Conservation (phyloP, 2,888 invertebrate species). For the Lacanobia wlatinum region DNA sequence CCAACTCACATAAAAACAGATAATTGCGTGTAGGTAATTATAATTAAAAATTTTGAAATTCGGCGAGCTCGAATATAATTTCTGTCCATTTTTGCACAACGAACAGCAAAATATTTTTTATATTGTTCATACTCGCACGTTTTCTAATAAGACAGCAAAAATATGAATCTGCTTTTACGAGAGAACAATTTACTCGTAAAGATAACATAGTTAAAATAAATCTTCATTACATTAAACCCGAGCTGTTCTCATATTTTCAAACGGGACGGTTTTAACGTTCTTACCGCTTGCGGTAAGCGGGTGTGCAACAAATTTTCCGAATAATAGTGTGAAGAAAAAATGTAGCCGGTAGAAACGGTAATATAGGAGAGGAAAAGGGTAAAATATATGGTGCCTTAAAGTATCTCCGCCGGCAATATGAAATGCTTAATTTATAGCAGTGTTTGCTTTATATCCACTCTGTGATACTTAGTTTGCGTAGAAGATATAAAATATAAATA, state of each 20-base stretch:
- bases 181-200: conserved; percentile 75
- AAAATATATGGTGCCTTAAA: conserved; percentile 74
- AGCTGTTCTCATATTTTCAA: conserved; percentile 83
- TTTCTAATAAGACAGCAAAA: conserved; percentile 57
- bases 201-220: conserved; percentile 83
- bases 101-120: conserved; percentile 27
- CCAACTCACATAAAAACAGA: conserved; percentile 62
- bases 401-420: conserved; percentile 67
- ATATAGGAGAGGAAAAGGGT: conserved; percentile 70
- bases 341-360: conserved; percentile 69
- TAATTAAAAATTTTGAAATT: conserved; percentile 44
- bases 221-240: conserved; percentile 84
- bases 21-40: conserved; percentile 52
- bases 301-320: conserved; percentile 81
- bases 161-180: conserved; percentile 61
- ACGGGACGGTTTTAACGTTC: conserved; percentile 82
- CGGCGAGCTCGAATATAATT: conserved; percentile 6
- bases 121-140: conserved; percentile 22
- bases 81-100: conserved; percentile 6
- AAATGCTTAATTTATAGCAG: conserved; percentile 73
- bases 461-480: conserved; percentile 46
- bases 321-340: conserved; percentile 79
- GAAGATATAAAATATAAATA: conserved; percentile 35
- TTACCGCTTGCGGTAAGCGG: conserved; percentile 83
- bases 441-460: conserved; percentile 60